Evolutionary conservation across 2,113 vertebrate genomes (phyloP), one percentile per base, ranked within the genome.

Genomic region (Thalassarche chlororhynchos): DNA sequence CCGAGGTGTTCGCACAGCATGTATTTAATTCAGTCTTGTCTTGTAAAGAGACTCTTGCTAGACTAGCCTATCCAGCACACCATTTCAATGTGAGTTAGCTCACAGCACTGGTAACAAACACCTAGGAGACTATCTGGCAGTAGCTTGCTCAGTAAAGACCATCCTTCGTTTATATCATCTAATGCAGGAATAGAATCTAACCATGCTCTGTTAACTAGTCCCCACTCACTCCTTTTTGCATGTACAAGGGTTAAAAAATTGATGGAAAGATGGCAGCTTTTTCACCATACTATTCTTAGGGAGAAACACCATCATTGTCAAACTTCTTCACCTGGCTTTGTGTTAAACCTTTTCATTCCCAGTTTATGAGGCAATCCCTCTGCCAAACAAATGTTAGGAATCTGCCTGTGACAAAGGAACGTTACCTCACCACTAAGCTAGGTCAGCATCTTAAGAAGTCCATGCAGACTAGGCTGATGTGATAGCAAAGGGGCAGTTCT

Each of bases 1-100:
- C n/a, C 0, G 0, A 62, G 15, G 11, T 36, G 54, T 66, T 81
- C 5, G 15, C 28, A 90, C 0, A 1, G 42, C 24, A 74, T 0
- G 0, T 24, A 46, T 14, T 93, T 47, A 61, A 46, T 17, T 84
- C 54, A 70, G 51, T 40, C 11, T 28, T 54, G 24, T 28, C 46
- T 55, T 31, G 47, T 29, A 65, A 64, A 80, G 34, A 55, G 58
- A 54, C 9, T 46, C 44, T 42, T 76, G 19, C n/a, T 68, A 32
- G 54, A 65, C 23, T 6, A 44, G 19, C 16, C 40, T 51, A 38
- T 21, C n/a, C 74, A 55, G 85, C 44, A 38, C 68, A 74, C 6
- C 10, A 31, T n/a, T 32, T 31, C 44, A 68, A 57, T 11, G 40
- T 8, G 11, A 60, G 17, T 65, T 77, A 79, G 40, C 31, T 14